Evolutionary conservation across 2,797 vertebrate genomes (phyloP), one percentile per base, ranked within the genome.

Genomic region (Tapirus indicus): DNA sequence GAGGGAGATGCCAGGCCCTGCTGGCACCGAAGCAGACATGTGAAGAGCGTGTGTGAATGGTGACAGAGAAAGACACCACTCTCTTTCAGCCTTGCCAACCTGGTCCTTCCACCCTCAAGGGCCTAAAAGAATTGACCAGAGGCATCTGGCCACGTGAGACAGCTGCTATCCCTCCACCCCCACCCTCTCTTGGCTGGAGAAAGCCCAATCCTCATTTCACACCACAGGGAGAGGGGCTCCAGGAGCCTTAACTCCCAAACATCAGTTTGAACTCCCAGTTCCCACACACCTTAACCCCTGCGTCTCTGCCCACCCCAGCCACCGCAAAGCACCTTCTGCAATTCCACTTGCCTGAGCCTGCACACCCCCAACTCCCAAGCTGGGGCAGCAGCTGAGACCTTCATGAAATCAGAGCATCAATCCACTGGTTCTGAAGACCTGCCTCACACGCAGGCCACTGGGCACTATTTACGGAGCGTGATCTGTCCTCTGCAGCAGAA

Each of bases 21-120:
- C 1, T 1, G 7, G 38, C 38, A 41, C 27, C 0, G 0, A 88
- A 44, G 41, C 52, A 29, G 13, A 29, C 20, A 1, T 11, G 25
- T 5, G 62, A 78, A 84, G 78, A 75, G 7, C 12, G 0, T 0
- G 0, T 32, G 27, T 29, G 52, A 79, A 84, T 11, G 5, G 84
- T 1, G 38, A n/a, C 41, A 38, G 64, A 27, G 23, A 75, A 71
- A 29, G 72, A 78, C 1, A 8, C 16, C 27, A 8, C 32, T 75
- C 66, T 89, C 41, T 35, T 69, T 58, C 64, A 52, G 69, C 74
- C 29, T 27, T 47, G 87, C 41, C n/a, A 7, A 35, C 38, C 71
- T 32, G 23, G 35, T 44, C 68, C 35, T 56, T 77, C 80, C 10
- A 32, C 78, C 29, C 47, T 71, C 85, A 0, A 75, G 41, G 66